Evolutionary conservation across 2,113 vertebrate species (phyloP).

Genomic region (Echinops telfairi): DNA sequence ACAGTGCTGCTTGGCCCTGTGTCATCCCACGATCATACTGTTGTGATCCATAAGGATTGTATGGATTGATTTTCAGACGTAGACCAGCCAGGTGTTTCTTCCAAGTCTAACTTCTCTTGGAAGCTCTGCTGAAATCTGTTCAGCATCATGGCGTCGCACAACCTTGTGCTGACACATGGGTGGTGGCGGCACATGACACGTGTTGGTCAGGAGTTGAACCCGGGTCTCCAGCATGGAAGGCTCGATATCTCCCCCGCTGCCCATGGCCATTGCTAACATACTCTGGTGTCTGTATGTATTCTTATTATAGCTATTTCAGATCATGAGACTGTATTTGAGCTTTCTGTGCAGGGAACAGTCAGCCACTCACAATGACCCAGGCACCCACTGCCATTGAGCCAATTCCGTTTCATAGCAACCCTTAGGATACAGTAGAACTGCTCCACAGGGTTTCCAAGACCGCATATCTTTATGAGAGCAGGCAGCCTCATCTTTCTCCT

Average conservation of each 20-base stretch:
- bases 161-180: too few relatives aligned
- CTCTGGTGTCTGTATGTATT: neutral
- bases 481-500: too few relatives aligned
- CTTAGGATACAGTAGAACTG: too few relatives aligned
- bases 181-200: too few relatives aligned
- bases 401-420: too few relatives aligned
- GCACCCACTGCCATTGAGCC: neutral
- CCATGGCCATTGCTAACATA: neutral
- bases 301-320: neutral
- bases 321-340: neutral
- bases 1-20: neutral
- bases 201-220: too few relatives aligned
- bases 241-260: too few relatives aligned
- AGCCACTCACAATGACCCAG: neutral
- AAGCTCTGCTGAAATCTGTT: too few relatives aligned
- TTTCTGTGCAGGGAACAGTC: neutral
- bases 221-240: too few relatives aligned
- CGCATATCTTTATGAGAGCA: too few relatives aligned
- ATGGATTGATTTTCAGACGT: neutral
- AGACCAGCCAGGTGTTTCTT: neutral
- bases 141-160: too few relatives aligned
- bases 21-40: neutral
- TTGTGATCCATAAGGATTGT: neutral
- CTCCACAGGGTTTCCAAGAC: too few relatives aligned
- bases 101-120: neutral